Conservation (phyloP, 2,113 vertebrate species). For the Periophthalmus modestus region DNA sequence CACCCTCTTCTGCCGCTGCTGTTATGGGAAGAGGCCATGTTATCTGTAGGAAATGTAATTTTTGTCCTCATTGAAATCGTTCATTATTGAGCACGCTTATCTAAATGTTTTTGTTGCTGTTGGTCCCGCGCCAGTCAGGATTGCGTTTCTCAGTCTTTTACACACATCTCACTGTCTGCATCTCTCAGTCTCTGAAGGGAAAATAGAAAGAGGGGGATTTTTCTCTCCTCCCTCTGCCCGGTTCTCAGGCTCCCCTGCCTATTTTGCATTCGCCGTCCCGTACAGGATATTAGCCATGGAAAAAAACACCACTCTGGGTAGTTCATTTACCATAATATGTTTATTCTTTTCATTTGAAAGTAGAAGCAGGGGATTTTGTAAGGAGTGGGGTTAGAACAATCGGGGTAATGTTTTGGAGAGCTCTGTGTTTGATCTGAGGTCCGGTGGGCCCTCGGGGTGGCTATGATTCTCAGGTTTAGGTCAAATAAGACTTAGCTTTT, state of each 20-base stretch:
- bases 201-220: conserved; percentile 73
- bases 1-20: conserved; percentile 57
- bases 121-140: conserved; percentile 77
- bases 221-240: conserved; percentile 64
- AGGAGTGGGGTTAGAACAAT: conserved; percentile 65
- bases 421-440: conserved; percentile 62
- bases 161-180: conserved; percentile 45
- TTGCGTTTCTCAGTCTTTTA: conserved; percentile 69
- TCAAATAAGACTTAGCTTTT: conserved; percentile 54
- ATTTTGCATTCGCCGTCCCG: conserved; percentile 68
- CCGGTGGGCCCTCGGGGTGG: conserved; percentile 48
- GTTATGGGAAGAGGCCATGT: conserved; percentile 81
- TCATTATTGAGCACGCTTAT: conserved; percentile 82
- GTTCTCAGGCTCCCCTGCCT: conserved; percentile 76
- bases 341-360: conserved; percentile 72
- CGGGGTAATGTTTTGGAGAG: conserved; percentile 49
- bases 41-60: conserved; percentile 84
- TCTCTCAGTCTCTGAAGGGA: conserved; percentile 69
- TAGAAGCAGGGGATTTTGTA: conserved; percentile 48
- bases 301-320: conserved; percentile 63
- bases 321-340: conserved; percentile 74
- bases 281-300: conserved; percentile 75
- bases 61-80: conserved; percentile 84
- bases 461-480: conserved; percentile 60
- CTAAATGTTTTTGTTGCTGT: conserved; percentile 84